Percentiles rank a stretch among this genome's conserved stretches.
Conservation (phyloP, 1,140 invertebrate species). For the Cherax quadricarinatus region DNA sequence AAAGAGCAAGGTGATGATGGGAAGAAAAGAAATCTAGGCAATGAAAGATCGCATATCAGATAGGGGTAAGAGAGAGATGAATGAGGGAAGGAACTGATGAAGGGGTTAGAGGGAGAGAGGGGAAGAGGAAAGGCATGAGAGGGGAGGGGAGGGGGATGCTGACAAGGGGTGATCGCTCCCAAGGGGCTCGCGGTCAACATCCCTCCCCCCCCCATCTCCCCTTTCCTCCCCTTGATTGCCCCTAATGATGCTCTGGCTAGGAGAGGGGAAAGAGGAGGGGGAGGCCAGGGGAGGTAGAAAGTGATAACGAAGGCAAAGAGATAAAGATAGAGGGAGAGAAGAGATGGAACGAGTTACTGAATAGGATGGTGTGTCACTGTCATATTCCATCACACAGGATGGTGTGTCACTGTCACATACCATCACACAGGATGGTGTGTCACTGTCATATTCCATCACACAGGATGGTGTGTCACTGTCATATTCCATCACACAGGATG, state of each 20-base stretch:
- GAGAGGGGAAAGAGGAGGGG: not conserved
- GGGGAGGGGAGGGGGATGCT: not conserved
- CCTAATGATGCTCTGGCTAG: not conserved
- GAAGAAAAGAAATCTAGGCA: too few species aligned
- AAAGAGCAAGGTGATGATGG: too few species aligned
- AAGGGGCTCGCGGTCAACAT: not conserved
- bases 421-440: too few species aligned
- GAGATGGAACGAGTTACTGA: not conserved
- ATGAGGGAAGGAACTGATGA: not conserved
- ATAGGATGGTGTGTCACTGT: too few species aligned
- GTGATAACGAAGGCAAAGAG: not conserved
- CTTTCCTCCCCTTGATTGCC: not conserved
- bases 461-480: too few species aligned
- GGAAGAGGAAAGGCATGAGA: not conserved
- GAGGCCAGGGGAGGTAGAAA: not conserved
- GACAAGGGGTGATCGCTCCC: constrained; percentile 11
- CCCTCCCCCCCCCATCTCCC: not conserved
- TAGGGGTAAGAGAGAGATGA: not conserved
- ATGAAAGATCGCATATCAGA: too few species aligned
- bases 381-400: too few species aligned
- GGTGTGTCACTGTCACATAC: too few species aligned
- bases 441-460: too few species aligned
- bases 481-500: too few species aligned
- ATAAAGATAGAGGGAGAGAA: not conserved
- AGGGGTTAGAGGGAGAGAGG: not conserved